Conservation (phyloP, 2,113 vertebrate species). For the Polyodon spathula region DNA sequence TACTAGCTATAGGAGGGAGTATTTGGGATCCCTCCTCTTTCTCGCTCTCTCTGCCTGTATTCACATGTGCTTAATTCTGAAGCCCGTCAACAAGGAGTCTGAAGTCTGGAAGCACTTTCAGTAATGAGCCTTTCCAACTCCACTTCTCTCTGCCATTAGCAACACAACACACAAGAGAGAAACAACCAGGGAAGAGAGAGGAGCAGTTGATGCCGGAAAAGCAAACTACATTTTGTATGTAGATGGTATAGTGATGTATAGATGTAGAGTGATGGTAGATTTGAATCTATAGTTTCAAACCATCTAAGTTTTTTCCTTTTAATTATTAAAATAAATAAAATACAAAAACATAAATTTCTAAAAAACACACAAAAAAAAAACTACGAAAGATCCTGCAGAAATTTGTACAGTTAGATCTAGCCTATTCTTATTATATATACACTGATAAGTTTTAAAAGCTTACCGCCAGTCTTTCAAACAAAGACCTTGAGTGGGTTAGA, state of each 20-base stretch:
- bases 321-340: no score
- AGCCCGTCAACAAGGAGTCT: constrained; percentile 50
- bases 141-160: constrained; percentile 29
- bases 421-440: background rate
- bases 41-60: constrained; percentile 10
- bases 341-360: no score
- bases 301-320: no score
- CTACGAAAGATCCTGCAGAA: no score
- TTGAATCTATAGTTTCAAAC: no score
- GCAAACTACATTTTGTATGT: no score
- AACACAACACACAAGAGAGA: background rate
- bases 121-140: constrained; percentile 39
- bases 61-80: constrained; percentile 48
- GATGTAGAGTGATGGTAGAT: no score
- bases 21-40: no score
- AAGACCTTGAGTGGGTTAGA: background rate
- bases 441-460: background rate
- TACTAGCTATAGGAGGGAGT: background rate
- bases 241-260: no score
- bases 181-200: no score
- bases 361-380: no score
- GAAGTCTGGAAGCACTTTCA: constrained; percentile 57
- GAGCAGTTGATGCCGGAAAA: background rate
- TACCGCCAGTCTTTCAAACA: background rate
- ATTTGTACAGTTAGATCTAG: no score